phyloP scores from a whole-genome alignment of 2,888 invertebrate genomes.

The Linnaemya tessellans region DNA sequence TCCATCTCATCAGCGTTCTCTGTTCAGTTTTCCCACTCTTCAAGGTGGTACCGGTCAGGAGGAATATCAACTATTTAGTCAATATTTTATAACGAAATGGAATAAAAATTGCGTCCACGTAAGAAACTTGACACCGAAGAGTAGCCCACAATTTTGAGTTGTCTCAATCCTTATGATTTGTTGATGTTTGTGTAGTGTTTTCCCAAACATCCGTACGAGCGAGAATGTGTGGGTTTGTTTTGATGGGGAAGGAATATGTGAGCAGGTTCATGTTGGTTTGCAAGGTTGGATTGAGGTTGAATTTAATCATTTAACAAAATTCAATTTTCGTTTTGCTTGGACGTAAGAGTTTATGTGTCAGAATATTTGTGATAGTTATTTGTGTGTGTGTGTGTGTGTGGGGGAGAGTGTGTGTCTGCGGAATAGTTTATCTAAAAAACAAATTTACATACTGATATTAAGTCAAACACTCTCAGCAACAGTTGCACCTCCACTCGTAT shows the following conservation, averaged over 20 bases:
- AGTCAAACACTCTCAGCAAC: constrained; percentile 15
- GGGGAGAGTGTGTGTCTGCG: not conserved
- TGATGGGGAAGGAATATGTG: constrained; percentile 40
- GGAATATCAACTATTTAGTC: no score
- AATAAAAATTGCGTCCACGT: no score
- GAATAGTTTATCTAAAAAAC: not conserved
- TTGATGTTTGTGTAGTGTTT: not conserved
- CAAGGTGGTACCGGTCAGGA: no score
- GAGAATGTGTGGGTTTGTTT: constrained; percentile 9
- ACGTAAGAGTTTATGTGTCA: not conserved
- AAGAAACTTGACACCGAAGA: not conserved
- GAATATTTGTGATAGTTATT: no score
- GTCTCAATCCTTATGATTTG: constrained; percentile 2
- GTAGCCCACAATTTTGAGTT: not conserved
- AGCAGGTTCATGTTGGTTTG: constrained; percentile 54
- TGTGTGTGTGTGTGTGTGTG: no score
- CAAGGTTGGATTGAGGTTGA: constrained; percentile 67
- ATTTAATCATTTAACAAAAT: constrained; percentile 68
- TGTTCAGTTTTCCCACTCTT: no score
- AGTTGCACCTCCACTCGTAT: not conserved
- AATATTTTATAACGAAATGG: no score
- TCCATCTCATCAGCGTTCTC: no score
- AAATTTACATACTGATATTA: not conserved
- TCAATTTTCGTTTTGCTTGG: constrained; percentile 60
- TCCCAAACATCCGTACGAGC: not conserved